Evolutionary conservation across 2,797 vertebrate species (phyloP).

Genomic region (Nyctalus aviator): DNA sequence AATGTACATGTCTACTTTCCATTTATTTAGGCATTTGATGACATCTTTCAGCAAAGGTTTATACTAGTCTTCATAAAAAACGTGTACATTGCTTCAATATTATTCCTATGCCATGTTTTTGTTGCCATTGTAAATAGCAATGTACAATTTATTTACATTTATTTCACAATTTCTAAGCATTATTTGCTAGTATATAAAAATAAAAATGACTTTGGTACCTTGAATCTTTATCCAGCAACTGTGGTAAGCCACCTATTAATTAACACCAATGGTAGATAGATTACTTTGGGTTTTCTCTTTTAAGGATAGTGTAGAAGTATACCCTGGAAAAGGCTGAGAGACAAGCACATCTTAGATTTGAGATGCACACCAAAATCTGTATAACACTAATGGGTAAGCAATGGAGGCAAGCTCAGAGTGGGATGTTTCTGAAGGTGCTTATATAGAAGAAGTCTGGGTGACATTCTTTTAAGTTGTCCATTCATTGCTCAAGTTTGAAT

Average conservation of each 20-base stretch:
- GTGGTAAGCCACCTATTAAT: neutral
- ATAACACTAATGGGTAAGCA: neutral
- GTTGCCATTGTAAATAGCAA: neutral
- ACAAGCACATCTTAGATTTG: neutral
- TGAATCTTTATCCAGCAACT: neutral
- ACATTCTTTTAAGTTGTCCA: neutral
- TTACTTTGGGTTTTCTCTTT: slow-evolving; percentile 9
- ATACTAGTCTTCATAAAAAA: neutral
- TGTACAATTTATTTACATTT: neutral
- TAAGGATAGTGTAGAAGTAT: neutral
- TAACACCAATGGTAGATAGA: neutral
- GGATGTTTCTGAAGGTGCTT: neutral
- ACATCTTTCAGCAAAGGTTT: neutral
- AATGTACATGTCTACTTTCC: neutral
- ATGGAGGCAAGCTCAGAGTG: neutral
- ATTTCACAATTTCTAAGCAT: neutral
- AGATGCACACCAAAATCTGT: neutral
- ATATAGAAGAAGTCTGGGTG: neutral
- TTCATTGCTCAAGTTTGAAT: neutral
- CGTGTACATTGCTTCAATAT: neutral
- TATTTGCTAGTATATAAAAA: neutral
- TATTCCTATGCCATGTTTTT: neutral
- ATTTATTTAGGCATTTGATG: neutral
- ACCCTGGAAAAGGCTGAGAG: neutral
- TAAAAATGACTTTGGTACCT: neutral